phyloP scores from a whole-genome alignment of 2,113 vertebrate species.

The Chaetorhynchus papuensis region DNA sequence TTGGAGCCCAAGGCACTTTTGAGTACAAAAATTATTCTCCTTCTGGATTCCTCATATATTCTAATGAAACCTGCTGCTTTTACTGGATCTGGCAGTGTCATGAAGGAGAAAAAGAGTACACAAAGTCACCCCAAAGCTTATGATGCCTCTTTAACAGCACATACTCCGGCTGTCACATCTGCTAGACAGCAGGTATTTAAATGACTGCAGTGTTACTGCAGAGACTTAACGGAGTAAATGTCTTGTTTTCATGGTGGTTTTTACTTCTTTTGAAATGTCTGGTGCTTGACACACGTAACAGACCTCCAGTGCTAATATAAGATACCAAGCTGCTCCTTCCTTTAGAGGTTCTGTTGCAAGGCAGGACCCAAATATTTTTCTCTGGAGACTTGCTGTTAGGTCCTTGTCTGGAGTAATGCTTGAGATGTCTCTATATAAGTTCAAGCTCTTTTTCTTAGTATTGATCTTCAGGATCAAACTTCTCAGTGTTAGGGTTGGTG shows the following conservation, averaged over 20 bases:
- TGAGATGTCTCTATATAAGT: neutral
- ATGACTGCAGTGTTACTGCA: neutral
- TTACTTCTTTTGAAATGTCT: neutral
- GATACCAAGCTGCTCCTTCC: neutral
- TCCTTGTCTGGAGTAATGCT: neutral
- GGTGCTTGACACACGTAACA: neutral
- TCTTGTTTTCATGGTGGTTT: neutral
- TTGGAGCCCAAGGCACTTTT: neutral
- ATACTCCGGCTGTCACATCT: neutral
- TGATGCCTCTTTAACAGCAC: fast-evolving
- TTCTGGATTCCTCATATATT: neutral
- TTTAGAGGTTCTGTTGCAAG: neutral
- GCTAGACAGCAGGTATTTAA: neutral
- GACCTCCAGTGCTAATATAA: neutral
- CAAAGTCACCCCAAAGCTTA: neutral
- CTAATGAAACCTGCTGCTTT: neutral
- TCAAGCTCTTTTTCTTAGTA: neutral
- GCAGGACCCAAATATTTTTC: neutral
- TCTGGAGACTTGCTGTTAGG: neutral
- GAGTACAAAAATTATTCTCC: neutral
- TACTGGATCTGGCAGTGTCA: neutral
- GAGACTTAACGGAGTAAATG: neutral
- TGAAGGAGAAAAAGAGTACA: neutral
- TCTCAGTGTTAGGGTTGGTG: neutral
- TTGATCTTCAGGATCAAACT: neutral